These are phyloP conservation scores for Sus cebifrons DNA, from an alignment of 2,797 vertebrate species.

Conservation along the genomic window DNA sequence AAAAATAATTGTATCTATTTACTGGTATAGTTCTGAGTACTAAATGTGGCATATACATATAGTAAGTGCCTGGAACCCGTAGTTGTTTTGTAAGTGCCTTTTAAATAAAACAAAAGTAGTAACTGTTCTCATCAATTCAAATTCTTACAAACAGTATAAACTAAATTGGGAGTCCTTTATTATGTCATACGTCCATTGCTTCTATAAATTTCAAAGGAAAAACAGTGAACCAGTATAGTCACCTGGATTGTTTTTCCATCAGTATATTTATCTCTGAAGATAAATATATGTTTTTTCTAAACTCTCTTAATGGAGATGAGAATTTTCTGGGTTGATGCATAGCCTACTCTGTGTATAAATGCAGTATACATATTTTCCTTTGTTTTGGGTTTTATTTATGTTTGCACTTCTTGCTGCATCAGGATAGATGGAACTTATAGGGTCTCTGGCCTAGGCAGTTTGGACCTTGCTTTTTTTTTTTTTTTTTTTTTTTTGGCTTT, in stretches of 20 bases:
- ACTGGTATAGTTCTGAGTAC: not conserved
- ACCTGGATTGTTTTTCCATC: not conserved
- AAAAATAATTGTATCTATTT: not conserved
- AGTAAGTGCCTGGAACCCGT: not conserved
- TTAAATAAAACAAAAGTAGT: slow-evolving; percentile 11
- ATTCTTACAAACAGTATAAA: not conserved
- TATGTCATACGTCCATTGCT: not conserved
- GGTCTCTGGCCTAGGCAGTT: not conserved
- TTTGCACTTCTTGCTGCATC: not conserved
- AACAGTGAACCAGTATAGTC: not conserved
- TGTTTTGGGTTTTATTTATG: slow-evolving; percentile 6
- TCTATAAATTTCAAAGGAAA: slow-evolving; percentile 39
- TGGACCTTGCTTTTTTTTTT: not conserved
- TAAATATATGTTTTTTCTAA: not conserved
- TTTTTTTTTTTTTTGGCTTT: no score
- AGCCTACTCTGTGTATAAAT: not conserved
- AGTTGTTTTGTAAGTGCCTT: not conserved
- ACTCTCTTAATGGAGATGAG: not conserved
- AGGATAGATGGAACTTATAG: not conserved
- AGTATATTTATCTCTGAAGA: not conserved
- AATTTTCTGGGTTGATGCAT: not conserved
- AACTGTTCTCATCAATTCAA: not conserved
- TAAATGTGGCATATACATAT: not conserved
- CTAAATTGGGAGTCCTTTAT: not conserved
- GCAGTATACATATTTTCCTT: not conserved